Conservation (phyloP, 2,797 vertebrate genomes). For the Crax fasciolata region DNA sequence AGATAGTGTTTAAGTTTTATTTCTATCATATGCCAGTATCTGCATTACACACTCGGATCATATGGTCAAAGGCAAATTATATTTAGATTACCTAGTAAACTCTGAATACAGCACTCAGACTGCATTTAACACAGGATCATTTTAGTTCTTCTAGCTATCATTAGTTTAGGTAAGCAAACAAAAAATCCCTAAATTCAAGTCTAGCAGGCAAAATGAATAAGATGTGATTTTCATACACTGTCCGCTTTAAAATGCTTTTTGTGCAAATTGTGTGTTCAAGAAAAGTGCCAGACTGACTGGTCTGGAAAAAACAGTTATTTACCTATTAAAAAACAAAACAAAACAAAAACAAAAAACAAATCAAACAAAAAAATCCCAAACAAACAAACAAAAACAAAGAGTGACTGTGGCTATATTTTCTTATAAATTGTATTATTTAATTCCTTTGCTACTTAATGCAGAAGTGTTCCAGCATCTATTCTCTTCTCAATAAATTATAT, state of each 20-base stretch:
- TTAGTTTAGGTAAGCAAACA: background rate
- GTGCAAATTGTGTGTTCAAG: background rate
- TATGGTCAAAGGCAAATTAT: background rate
- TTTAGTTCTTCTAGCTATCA: background rate
- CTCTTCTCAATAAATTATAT: background rate
- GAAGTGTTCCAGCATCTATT: background rate
- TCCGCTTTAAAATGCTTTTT: background rate
- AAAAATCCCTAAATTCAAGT: background rate
- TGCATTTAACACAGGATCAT: background rate
- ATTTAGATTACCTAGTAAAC: background rate
- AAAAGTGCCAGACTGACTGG: background rate
- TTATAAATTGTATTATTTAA: background rate
- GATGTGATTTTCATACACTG: background rate
- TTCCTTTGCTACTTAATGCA: slow-evolving; percentile 5
- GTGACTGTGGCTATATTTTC: background rate
- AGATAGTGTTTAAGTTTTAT: background rate
- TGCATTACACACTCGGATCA: background rate
- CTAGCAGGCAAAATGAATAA: background rate
- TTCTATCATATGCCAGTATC: background rate
- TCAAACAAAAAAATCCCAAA: too few relatives aligned
- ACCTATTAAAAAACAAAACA: background rate
- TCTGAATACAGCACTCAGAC: slow-evolving; percentile 1
- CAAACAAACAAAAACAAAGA: background rate
- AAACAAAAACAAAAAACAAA: background rate
- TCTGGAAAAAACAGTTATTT: background rate